Percentiles rank a stretch among this genome's conserved stretches.
Conservation (phyloP, 2,888 invertebrate genomes). For the Yponomeuta malinellus region DNA sequence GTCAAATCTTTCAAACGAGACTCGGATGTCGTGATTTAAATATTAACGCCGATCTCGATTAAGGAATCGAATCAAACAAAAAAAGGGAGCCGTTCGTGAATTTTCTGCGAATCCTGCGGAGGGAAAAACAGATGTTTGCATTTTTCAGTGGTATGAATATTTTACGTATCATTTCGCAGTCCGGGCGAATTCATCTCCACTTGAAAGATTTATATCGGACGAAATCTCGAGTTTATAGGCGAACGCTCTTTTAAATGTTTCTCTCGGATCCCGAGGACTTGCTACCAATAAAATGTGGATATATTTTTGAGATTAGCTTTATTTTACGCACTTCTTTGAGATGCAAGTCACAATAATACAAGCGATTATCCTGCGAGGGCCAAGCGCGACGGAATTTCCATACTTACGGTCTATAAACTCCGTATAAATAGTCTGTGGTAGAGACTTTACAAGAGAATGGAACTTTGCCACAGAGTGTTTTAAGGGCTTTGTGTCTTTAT, state of each 20-base stretch:
- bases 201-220: slow-evolving; percentile 67
- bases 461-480: no score
- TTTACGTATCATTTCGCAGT: slow-evolving; percentile 69
- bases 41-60: slow-evolving; percentile 8
- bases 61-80: slow-evolving; percentile 29
- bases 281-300: not conserved
- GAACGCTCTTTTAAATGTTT: slow-evolving; percentile 38
- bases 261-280: slow-evolving; percentile 13
- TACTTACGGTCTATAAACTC: no score
- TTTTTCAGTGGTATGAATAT: slow-evolving; percentile 64
- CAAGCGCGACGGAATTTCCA: no score
- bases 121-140: slow-evolving; percentile 63
- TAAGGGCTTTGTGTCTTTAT: no score
- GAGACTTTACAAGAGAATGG: no score
- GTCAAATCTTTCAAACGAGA: not conserved
- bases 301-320: not conserved
- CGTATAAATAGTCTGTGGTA: no score
- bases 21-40: not conserved
- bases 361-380: no score
- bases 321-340: no score
- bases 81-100: slow-evolving; percentile 20
- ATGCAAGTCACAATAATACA: no score
- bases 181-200: slow-evolving; percentile 60
- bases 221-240: slow-evolving; percentile 59
- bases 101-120: slow-evolving; percentile 32